These are phyloP conservation scores for Limenitis arthemis DNA, from an alignment of 2,888 invertebrate genomes.

Conservation along the genomic window DNA sequence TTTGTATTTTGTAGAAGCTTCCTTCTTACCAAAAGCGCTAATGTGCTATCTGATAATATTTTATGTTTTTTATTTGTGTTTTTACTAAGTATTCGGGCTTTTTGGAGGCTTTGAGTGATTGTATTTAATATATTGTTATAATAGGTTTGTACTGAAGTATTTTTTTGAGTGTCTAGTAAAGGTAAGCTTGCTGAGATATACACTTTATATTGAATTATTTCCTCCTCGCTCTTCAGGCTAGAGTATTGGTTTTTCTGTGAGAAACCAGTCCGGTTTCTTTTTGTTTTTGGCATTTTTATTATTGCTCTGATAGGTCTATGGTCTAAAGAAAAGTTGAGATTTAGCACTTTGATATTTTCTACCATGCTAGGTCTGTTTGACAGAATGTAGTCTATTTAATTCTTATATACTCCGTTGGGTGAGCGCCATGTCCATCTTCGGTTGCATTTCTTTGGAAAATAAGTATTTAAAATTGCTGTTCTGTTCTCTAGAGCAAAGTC, in stretches of 20 bases:
- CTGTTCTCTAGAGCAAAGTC: conserved; percentile 11
- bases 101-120: conserved; percentile 2
- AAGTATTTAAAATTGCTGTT: conserved; percentile 7
- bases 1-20: conserved; percentile 9
- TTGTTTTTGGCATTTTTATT: too few species aligned
- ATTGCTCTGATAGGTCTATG: conserved; percentile 21
- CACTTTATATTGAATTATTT: too few species aligned
- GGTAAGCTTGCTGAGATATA: too few species aligned
- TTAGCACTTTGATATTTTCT: conserved; percentile 9
- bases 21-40: conserved; percentile 9
- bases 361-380: conserved; percentile 4
- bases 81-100: background rate
- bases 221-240: too few species aligned
- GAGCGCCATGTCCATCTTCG: conserved; percentile 4
- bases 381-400: background rate
- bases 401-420: background rate
- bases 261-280: too few species aligned
- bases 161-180: too few species aligned
- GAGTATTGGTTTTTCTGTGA: too few species aligned
- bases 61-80: conserved; percentile 5
- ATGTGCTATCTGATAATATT: conserved; percentile 8
- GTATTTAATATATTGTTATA: conserved; percentile 5
- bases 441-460: conserved; percentile 3
- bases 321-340: conserved; percentile 17
- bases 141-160: conserved; percentile 4